Evolutionary conservation across 2,888 invertebrate species (phyloP).

Genomic region (Adela reaumurella): DNA sequence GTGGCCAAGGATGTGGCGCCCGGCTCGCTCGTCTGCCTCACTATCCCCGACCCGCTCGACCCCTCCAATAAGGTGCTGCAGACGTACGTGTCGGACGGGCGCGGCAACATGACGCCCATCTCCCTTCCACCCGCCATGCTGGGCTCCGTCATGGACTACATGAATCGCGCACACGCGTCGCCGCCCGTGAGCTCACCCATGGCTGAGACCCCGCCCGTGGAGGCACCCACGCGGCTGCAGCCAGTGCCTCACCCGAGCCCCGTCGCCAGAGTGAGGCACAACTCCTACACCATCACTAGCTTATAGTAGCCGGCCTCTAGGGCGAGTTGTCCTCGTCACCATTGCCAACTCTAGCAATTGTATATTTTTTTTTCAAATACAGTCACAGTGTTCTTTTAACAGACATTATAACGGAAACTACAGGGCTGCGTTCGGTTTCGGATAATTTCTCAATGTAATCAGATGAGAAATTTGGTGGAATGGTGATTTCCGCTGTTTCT

Average conservation of each 20-base stretch:
- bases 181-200: background rate
- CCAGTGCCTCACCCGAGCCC: slow-evolving; percentile 14
- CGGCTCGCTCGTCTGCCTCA: slow-evolving; percentile 39
- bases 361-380: too few relatives aligned
- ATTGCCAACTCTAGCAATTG: too few relatives aligned
- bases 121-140: slow-evolving; percentile 31
- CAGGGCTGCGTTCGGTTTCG: too few relatives aligned
- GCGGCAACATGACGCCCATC: slow-evolving; percentile 31
- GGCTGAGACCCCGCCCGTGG: background rate
- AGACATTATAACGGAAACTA: too few relatives aligned
- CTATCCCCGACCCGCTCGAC: slow-evolving; percentile 37
- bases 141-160: slow-evolving; percentile 37
- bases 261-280: slow-evolving; percentile 17
- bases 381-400: too few relatives aligned
- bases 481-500: too few relatives aligned
- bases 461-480: too few relatives aligned
- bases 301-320: slow-evolving; percentile 25
- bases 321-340: too few relatives aligned
- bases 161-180: slow-evolving; percentile 26
- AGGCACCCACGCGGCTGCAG: background rate
- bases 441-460: too few relatives aligned
- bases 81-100: slow-evolving; percentile 36
- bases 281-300: slow-evolving; percentile 39
- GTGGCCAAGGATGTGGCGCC: slow-evolving; percentile 34
- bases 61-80: slow-evolving; percentile 43